Evolutionary conservation across 2,113 vertebrate genomes (phyloP).

Genomic region (Rhea americana): DNA sequence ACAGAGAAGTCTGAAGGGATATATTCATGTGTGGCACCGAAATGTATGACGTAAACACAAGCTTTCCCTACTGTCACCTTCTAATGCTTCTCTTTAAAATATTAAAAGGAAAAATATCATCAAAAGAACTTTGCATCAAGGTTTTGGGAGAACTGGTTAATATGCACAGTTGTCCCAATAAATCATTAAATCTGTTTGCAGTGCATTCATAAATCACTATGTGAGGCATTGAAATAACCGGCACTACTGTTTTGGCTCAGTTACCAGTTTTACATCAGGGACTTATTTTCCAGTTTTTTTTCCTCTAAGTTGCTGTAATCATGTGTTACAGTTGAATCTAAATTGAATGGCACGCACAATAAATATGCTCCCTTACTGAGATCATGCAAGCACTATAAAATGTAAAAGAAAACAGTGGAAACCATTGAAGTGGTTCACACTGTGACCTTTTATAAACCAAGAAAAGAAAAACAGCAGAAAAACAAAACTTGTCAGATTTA

Average conservation of each 20-base stretch:
- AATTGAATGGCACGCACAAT: conserved; percentile 73
- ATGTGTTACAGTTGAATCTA: conserved; percentile 71
- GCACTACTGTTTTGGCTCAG: conserved; percentile 81
- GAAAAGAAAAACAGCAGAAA: conserved; percentile 44
- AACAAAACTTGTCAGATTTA: conserved; percentile 33
- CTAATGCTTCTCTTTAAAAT: conserved; percentile 41
- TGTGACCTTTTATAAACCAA: conserved; percentile 60
- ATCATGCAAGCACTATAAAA: conserved; percentile 70
- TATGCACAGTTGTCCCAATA: conserved; percentile 50
- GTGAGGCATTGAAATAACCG: conserved; percentile 77
- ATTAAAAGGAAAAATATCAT: conserved; percentile 43
- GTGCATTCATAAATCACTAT: conserved; percentile 61
- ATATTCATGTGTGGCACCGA: conserved; percentile 26
- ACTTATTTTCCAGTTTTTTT: conserved; percentile 77
- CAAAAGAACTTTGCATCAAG: conserved; percentile 48
- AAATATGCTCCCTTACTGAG: conserved; percentile 64
- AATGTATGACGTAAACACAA: conserved; percentile 8
- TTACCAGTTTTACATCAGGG: conserved; percentile 77
- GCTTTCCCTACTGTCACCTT: conserved; percentile 4
- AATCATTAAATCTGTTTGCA: conserved; percentile 63
- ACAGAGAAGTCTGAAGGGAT: conserved; percentile 24
- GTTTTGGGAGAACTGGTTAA: conserved; percentile 41
- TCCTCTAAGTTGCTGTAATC: conserved; percentile 68
- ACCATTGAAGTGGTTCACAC: conserved; percentile 70
- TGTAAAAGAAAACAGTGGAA: conserved; percentile 65